Conservation (phyloP, 2,113 vertebrate genomes). For the Colaptes auratus region DNA sequence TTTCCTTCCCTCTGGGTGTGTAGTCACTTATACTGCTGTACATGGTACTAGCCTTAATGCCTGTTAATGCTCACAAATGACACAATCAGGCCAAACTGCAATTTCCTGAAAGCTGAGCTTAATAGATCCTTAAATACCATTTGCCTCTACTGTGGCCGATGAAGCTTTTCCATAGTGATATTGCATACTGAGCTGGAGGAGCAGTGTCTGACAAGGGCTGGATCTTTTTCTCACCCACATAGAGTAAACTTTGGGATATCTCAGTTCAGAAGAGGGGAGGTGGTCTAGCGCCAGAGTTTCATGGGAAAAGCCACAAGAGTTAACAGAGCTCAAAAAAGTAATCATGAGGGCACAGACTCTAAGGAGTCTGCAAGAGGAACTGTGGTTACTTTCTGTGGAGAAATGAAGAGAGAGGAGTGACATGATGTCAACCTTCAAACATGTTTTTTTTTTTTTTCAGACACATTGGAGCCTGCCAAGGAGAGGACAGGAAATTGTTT, state of each 20-base stretch:
- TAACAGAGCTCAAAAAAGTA: not conserved
- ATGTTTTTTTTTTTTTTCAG: not conserved
- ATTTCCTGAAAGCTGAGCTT: constrained; percentile 43
- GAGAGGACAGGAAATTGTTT: constrained; percentile 24
- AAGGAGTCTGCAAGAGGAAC: not conserved
- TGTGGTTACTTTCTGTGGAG: not conserved
- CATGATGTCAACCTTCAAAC: not conserved
- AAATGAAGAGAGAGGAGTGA: not conserved
- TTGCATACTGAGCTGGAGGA: not conserved
- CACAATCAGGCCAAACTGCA: not conserved
- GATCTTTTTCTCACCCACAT: not conserved
- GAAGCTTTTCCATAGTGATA: not conserved
- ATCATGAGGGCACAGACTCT: not conserved
- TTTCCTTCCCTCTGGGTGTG: not conserved
- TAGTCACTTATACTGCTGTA: not conserved
- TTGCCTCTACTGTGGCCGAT: not conserved
- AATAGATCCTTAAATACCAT: constrained; percentile 7
- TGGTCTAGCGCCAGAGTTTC: not conserved
- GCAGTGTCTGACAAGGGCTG: not conserved
- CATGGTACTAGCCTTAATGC: not conserved
- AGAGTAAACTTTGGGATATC: not conserved
- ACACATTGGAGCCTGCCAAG: not conserved
- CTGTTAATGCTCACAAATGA: constrained; percentile 11
- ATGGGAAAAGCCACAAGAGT: not conserved
- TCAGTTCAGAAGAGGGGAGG: not conserved